Percentiles rank a stretch among this genome's conserved stretches.
Conservation (phyloP, 2,113 vertebrate genomes). For the Capreolus pygargus region DNA sequence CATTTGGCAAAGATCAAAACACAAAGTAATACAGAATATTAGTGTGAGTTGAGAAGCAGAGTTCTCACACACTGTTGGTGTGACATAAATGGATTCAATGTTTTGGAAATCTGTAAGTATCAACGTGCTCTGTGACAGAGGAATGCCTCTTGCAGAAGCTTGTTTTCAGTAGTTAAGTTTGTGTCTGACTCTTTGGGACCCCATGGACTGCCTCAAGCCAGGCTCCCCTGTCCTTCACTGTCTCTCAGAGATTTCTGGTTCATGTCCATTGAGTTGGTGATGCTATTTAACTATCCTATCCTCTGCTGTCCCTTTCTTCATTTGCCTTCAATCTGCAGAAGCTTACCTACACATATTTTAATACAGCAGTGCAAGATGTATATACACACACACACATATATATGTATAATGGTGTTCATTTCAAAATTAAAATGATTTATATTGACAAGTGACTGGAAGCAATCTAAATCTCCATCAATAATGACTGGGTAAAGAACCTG, state of each 20-base stretch:
- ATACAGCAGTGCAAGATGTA: not conserved
- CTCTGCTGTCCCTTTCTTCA: not conserved
- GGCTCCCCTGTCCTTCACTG: not conserved
- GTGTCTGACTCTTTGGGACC: not conserved
- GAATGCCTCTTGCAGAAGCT: not conserved
- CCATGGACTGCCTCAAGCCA: not conserved
- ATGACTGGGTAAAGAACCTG: not conserved
- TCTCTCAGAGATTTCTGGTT: not conserved
- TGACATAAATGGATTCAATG: not conserved
- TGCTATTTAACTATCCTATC: not conserved
- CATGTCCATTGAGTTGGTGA: not conserved
- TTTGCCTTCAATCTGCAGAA: not conserved
- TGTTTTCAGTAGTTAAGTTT: not conserved
- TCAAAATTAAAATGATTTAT: not conserved
- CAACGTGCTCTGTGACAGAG: not conserved
- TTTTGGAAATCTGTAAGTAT: not conserved
- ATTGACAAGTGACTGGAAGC: not conserved
- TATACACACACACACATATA: rapidly evolving
- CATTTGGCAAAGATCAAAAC: not conserved
- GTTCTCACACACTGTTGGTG: not conserved
- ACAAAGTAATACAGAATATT: not conserved
- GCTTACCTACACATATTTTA: not conserved
- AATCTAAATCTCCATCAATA: not conserved
- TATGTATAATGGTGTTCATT: not conserved
- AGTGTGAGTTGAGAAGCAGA: not conserved